A percentile compares a stretch with the other conserved stretches of the same genome.
These are phyloP conservation scores for Ictidomys tridecemlineatus DNA, from an alignment of 2,113 vertebrate genomes.

Conservation along the genomic window DNA sequence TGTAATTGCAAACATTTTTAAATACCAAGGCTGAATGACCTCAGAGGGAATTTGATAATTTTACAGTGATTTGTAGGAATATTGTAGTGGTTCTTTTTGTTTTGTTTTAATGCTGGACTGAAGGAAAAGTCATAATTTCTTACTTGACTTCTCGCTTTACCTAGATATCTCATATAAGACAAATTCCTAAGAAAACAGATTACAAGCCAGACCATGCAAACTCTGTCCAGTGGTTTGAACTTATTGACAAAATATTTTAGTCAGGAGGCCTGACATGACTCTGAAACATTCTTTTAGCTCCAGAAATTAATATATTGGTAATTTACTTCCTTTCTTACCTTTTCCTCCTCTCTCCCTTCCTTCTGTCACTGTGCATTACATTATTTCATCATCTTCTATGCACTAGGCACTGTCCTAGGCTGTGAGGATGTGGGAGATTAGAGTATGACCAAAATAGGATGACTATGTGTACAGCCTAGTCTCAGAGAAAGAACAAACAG, in stretches of 20 bases:
- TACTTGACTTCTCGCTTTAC: neutral
- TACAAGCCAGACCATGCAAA: neutral
- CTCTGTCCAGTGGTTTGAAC: neutral
- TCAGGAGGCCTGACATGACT: neutral
- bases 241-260: neutral
- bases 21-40: slow-evolving; percentile 37
- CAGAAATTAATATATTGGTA: neutral
- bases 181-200: neutral
- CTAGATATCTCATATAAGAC: neutral
- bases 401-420: neutral
- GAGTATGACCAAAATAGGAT: neutral
- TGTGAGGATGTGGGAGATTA: neutral
- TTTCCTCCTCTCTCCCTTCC: neutral
- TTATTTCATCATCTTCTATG: neutral
- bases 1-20: slow-evolving; percentile 34
- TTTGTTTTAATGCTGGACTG: neutral
- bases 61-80: neutral
- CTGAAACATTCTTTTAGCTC: neutral
- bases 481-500: neutral
- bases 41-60: neutral
- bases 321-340: too few relatives aligned
- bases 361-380: neutral
- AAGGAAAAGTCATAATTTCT: neutral
- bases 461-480: neutral
- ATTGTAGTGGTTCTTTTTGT: neutral